A percentile compares a stretch with the other conserved stretches of the same genome.
phyloP scores from a whole-genome alignment of 2,113 vertebrate species.

The Tachycineta bicolor region DNA sequence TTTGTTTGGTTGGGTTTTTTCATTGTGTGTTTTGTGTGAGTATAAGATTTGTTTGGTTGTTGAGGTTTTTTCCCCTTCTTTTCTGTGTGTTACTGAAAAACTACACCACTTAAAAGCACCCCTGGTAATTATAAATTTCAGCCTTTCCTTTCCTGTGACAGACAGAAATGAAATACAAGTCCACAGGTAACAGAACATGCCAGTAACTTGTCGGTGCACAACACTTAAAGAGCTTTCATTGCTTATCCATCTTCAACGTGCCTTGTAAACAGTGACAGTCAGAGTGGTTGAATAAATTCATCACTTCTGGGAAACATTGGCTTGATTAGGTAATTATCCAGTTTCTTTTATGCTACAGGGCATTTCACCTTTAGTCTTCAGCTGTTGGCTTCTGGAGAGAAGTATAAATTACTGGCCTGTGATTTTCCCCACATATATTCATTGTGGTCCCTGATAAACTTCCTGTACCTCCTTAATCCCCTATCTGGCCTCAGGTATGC shows the following conservation, averaged over 20 bases:
- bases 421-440: background rate
- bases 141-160: background rate
- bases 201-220: background rate
- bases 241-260: background rate
- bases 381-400: background rate
- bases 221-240: background rate
- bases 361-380: background rate
- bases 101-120: background rate
- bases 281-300: background rate
- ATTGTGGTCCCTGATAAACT: background rate
- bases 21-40: background rate
- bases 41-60: background rate
- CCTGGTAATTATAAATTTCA: background rate
- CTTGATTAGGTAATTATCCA: background rate
- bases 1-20: background rate
- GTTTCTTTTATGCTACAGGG: background rate
- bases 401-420: background rate
- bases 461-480: background rate
- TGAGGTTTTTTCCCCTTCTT: rapidly evolving
- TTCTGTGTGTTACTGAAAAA: background rate
- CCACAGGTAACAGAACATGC: background rate
- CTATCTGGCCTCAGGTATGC: rapidly evolving
- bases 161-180: background rate
- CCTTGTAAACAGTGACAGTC: background rate
- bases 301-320: background rate